Conservation (phyloP, 2,888 invertebrate genomes). For the Crioceris asparagi region DNA sequence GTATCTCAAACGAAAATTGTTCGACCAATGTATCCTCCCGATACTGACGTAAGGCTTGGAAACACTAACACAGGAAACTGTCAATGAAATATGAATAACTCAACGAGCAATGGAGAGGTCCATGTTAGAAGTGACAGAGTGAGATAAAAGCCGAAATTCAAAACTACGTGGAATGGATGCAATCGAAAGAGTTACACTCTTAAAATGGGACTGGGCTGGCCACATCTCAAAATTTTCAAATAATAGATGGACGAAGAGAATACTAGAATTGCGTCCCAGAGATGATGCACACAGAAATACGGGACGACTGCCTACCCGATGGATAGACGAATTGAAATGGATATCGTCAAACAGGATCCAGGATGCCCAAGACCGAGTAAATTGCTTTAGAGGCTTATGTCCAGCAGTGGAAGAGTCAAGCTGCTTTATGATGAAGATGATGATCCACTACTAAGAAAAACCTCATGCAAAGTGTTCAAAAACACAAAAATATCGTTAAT, state of each 20-base stretch:
- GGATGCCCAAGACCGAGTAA: not conserved
- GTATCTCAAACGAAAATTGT: not conserved
- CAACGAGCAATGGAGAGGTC: slow-evolving; percentile 2
- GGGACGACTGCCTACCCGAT: not conserved
- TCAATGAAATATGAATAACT: not conserved
- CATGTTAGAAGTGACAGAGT: slow-evolving; percentile 1
- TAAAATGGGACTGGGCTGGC: slow-evolving; percentile 1
- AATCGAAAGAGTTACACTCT: not conserved
- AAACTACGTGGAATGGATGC: not conserved
- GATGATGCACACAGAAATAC: slow-evolving; percentile 1
- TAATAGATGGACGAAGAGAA: too few relatives aligned
- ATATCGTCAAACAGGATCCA: not conserved
- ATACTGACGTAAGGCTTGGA: not conserved
- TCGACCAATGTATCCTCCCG: not conserved
- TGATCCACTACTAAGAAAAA: too few relatives aligned
- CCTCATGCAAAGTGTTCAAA: too few relatives aligned
- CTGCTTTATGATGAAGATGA: slow-evolving; percentile 1
- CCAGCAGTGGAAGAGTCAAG: not conserved
- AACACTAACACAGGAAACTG: slow-evolving; percentile 1
- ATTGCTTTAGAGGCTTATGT: not conserved
- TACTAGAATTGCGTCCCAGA: slow-evolving; percentile 2
- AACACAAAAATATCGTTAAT: too few relatives aligned
- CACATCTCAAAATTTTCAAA: slow-evolving; percentile 1
- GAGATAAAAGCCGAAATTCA: slow-evolving; percentile 1
- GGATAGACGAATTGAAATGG: not conserved